These are phyloP conservation scores for Toxotes chatareus DNA, from an alignment of 2,113 vertebrate genomes.

Conservation along the genomic window DNA sequence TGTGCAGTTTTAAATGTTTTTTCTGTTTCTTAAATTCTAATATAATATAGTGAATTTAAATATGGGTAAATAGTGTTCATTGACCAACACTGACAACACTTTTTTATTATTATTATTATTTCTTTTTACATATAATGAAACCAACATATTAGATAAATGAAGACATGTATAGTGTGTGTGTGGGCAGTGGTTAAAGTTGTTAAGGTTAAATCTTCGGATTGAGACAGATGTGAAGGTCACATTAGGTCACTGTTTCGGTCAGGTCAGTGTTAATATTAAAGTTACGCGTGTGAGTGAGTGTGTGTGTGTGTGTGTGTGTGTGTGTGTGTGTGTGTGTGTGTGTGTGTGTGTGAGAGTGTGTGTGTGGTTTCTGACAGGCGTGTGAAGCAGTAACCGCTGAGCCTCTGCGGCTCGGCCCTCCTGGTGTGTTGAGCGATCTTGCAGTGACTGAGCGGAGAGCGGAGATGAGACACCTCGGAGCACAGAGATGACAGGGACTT, in stretches of 20 bases:
- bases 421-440: conserved; percentile 19
- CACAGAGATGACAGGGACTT: conserved; percentile 18
- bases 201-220: not conserved
- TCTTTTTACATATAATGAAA: not conserved
- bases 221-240: not conserved
- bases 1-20: too few relatives aligned
- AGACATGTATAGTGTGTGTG: too few relatives aligned
- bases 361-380: not conserved
- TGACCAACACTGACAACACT: not conserved
- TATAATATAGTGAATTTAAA: not conserved
- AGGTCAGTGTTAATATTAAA: not conserved
- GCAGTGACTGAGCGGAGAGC: not conserved
- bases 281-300: not conserved
- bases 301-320: too few relatives aligned
- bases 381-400: not conserved
- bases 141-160: too few relatives aligned
- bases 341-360: not conserved
- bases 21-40: too few relatives aligned
- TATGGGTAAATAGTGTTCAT: not conserved
- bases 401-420: conserved; percentile 8
- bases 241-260: not conserved
- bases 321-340: too few relatives aligned
- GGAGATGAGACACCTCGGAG: conserved; percentile 21
- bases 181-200: not conserved
- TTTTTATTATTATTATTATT: not conserved